Evolutionary conservation across 2,888 invertebrate species (phyloP), one percentile per base, ranked within the genome.

Genomic region (Gerosis bhagava): DNA sequence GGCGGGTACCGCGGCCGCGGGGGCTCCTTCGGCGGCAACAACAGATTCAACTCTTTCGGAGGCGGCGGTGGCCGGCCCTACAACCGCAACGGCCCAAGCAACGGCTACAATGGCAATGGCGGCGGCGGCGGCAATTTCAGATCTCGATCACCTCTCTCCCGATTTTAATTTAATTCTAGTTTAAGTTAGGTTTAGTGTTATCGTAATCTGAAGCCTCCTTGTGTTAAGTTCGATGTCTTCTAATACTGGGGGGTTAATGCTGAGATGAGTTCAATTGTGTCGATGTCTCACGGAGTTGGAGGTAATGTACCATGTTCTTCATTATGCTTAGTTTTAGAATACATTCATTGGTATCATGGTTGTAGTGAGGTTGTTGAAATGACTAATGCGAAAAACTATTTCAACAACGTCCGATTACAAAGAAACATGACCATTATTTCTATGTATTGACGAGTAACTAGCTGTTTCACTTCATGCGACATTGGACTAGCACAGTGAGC

Each of bases 31-130:
- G 41, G 41, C 31, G 41, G 41, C 32, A 43, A 43, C 34, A 90
- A 91, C 58, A 83, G 90, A 53, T 91, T 92, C 57, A 90, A 91
- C 63, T 82, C 92, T 13, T 90, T 92, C 51, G 84, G 91, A 31
- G 60, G 65, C 34, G 84, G 91, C 34, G 60, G 65, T 32, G 61
- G 67, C 28, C 65, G 70, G 53, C 65, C 60, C 49, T 88, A 91
- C 49, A 88, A 90, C 54, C 75, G 91, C 40, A 84, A 90, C 43
- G 75, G 77, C 50, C 75, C 73, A 59, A 88, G 91, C 52, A 89
- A 87, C 60, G 75, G 78, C 47, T 83, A 83, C 57, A 83, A 83
- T 54, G 77, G 77, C 46, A 80, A 83, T 46, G 67, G 69, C 37
- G 76, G 78, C 62, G 81, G 83, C 49, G 80, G 80, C 53, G 87